A percentile compares a stretch with the other conserved stretches of the same genome.
Evolutionary conservation across 2,888 invertebrate genomes (phyloP).

Genomic region (Acanthosepion esculentum): DNA sequence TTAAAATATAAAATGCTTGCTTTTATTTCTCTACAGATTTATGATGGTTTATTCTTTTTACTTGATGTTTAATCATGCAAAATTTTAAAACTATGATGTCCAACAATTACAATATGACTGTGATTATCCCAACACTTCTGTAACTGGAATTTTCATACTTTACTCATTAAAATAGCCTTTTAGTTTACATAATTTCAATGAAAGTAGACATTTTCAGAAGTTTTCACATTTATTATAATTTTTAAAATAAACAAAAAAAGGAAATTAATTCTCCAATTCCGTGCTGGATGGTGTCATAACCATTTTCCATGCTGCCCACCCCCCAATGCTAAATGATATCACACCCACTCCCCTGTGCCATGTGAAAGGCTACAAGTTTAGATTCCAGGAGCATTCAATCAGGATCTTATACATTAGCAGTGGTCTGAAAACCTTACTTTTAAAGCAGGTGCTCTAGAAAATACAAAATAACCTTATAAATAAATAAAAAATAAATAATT

Average conservation of each 20-base stretch:
- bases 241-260: background rate
- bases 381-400: too few relatives aligned
- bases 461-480: too few relatives aligned
- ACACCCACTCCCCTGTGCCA: too few relatives aligned
- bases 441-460: too few relatives aligned
- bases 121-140: background rate
- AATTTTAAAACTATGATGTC: background rate
- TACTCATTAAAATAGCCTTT: background rate
- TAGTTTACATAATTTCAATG: background rate
- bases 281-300: too few relatives aligned
- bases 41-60: background rate
- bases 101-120: background rate
- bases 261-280: too few relatives aligned
- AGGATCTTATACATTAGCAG: too few relatives aligned
- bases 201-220: background rate
- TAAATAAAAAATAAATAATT: too few relatives aligned
- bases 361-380: too few relatives aligned
- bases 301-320: too few relatives aligned
- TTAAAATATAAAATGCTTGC: background rate
- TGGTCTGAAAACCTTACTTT: too few relatives aligned
- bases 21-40: background rate
- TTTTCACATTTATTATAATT: background rate
- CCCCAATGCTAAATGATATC: too few relatives aligned
- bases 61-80: background rate
- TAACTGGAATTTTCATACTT: background rate